Conservation (phyloP, 2,797 vertebrate species). For the Picus viridis region DNA sequence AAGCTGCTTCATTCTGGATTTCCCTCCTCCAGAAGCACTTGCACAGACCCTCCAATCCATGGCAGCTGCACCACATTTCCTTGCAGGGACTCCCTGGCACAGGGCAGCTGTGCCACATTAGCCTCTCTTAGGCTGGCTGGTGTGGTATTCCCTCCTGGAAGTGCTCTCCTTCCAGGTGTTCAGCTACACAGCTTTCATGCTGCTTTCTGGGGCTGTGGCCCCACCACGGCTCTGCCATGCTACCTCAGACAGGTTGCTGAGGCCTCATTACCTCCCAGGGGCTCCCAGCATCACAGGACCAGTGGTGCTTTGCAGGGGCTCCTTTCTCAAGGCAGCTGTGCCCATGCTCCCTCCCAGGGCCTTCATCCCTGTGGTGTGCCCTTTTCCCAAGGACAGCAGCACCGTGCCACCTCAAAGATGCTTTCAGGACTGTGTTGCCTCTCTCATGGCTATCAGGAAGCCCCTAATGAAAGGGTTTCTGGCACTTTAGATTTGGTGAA, state of each 20-base stretch:
- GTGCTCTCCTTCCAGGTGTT: not conserved
- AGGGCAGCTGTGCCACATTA: not conserved
- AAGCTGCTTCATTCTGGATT: not conserved
- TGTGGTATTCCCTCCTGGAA: not conserved
- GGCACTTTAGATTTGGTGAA: not conserved
- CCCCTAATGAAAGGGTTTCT: not conserved
- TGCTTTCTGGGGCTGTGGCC: not conserved
- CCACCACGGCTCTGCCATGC: accelerated
- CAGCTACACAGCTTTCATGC: not conserved
- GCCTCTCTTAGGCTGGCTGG: not conserved
- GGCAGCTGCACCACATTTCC: not conserved
- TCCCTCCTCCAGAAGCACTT: not conserved
- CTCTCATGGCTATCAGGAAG: not conserved
- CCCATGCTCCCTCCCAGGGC: not conserved
- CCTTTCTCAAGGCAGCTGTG: not conserved
- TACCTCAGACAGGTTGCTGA: not conserved
- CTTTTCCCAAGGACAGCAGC: not conserved
- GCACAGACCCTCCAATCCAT: not conserved
- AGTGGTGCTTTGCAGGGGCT: not conserved
- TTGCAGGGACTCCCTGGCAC: not conserved
- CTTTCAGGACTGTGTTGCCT: not conserved
- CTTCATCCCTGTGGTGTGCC: not conserved
- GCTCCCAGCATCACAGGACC: not conserved
- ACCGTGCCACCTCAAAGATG: not conserved
- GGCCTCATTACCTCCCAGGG: not conserved